Conservation (phyloP, 2,888 invertebrate genomes). For the Troglohyphantes excavatus region DNA sequence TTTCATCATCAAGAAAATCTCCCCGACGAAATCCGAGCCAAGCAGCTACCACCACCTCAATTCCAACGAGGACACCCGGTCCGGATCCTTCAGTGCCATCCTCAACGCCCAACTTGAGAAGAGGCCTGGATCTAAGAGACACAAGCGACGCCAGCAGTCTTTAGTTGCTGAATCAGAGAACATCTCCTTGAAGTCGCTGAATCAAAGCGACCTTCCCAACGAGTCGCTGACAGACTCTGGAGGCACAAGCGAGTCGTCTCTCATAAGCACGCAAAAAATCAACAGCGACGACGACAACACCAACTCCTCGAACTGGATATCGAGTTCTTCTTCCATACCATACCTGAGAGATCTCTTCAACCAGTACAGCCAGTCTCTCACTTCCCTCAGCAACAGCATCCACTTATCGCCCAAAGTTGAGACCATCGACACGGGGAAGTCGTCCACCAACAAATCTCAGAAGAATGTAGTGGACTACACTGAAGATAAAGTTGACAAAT, state of each 20-base stretch:
- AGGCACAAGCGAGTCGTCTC: constrained; percentile 39
- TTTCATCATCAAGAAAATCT: constrained; percentile 34
- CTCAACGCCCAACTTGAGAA: neutral
- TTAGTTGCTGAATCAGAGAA: neutral
- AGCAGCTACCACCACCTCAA: constrained; percentile 37
- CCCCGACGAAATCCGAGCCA: constrained; percentile 49
- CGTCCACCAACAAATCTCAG: neutral
- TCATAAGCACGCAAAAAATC: constrained; percentile 41
- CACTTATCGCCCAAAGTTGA: constrained; percentile 11
- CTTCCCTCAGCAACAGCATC: constrained; percentile 21
- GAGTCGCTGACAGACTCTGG: constrained; percentile 36
- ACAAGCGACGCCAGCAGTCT: neutral
- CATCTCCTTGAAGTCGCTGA: neutral
- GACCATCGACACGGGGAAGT: neutral
- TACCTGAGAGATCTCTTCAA: constrained; percentile 51
- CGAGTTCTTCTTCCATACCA: constrained; percentile 54
- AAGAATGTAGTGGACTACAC: neutral
- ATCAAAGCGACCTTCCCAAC: neutral
- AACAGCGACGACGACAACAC: constrained; percentile 37
- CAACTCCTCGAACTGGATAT: constrained; percentile 15
- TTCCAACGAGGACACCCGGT: neutral
- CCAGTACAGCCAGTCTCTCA: constrained; percentile 32
- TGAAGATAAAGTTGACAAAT: neutral
- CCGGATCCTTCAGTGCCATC: neutral
- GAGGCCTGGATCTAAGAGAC: neutral